Base-by-base conservation (phyloP, 1,140 invertebrate genomes). In the Heliconius nattereri region DNA sequence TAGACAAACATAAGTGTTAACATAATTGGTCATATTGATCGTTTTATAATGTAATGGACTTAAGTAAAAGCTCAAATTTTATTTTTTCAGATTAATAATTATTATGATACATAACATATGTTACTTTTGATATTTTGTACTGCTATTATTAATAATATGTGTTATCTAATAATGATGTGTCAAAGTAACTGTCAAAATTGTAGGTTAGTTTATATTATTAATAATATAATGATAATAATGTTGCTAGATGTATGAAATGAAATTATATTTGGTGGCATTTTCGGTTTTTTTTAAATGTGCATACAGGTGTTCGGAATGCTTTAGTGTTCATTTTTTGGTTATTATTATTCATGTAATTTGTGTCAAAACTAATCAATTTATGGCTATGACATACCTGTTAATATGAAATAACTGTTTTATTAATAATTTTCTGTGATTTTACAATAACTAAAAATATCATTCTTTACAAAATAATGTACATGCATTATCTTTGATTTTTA, bases 161-260 rank as follows among this genome's bases (percentile, higher is more conserved):
- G 9, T n/a, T 20, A 52, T 52, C 49, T 52, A 5, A 45, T 20
- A 20, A 52, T 5, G 5, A 52, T 16, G 49, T 52, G 49, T 52
- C 49, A 60, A 60, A 60, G 20, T 60, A 60, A 23, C n/a, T 60
- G 54, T 60, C 54, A 60, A 60, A 26, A 60, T 60, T 60, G 54
- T 60, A 60, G 54, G 54, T 9, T 60, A 26, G 20, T 11, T 60
- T 11, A n/a, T 52, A 52, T 52, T 52, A 52, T 52, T 20, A 57
- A 5, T 45, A 45, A 45, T 45, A 40, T 45, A 40, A 40, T 40
- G 11, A 57, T 57, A 23, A 57, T 57, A 60, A 26, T 60, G 54
- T 26, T 26, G 9, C 54, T 23, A 60, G 54, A 26, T 60, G n/a
- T 23, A 60, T 60, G 54, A 23, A 60, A 45, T 9, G 2, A 23